Percentiles rank a stretch among this genome's conserved stretches.
Conservation (phyloP, 2,888 invertebrate species). For the Andrena minutula region DNA sequence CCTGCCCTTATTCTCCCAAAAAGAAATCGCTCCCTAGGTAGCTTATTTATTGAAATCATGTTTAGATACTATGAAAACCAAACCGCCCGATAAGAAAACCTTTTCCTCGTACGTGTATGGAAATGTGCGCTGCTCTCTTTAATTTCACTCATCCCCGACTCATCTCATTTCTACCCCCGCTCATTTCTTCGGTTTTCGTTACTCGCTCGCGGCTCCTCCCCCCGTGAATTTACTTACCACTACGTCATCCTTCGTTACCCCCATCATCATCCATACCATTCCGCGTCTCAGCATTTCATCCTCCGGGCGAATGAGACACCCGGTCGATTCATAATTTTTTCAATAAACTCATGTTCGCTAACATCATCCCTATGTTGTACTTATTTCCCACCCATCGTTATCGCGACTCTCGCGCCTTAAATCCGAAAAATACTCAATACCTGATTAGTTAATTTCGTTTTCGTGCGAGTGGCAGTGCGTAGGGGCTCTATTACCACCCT, state of each 20-base stretch:
- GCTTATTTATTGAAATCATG: conserved; percentile 84
- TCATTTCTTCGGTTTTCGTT: conserved; percentile 2
- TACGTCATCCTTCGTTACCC: conserved; percentile 1
- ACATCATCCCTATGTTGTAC: conserved; percentile 30
- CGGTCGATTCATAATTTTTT: not conserved
- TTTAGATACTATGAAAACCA: conserved; percentile 76
- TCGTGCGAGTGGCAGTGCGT: conserved; percentile 66
- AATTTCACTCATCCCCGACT: conserved; percentile 48
- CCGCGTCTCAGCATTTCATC: not conserved
- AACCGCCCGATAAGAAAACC: conserved; percentile 61
- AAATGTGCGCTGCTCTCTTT: conserved; percentile 71
- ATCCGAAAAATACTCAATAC: conserved; percentile 77
- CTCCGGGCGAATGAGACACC: not conserved
- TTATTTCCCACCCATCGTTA: conserved; percentile 42
- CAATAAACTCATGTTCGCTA: not conserved
- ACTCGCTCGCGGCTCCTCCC: not conserved
- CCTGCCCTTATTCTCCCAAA: conserved; percentile 72
- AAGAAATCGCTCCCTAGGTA: conserved; percentile 82
- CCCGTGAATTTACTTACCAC: conserved; percentile 1
- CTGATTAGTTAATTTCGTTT: conserved; percentile 70
- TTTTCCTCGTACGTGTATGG: conserved; percentile 65
- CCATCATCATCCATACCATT: not conserved
- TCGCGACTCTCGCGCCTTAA: conserved; percentile 57
- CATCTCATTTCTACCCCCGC: not conserved
- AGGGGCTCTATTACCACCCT: conserved; percentile 51